Evolutionary conservation across 2,888 invertebrate genomes (phyloP).

Genomic region (Pollenia amentaria): DNA sequence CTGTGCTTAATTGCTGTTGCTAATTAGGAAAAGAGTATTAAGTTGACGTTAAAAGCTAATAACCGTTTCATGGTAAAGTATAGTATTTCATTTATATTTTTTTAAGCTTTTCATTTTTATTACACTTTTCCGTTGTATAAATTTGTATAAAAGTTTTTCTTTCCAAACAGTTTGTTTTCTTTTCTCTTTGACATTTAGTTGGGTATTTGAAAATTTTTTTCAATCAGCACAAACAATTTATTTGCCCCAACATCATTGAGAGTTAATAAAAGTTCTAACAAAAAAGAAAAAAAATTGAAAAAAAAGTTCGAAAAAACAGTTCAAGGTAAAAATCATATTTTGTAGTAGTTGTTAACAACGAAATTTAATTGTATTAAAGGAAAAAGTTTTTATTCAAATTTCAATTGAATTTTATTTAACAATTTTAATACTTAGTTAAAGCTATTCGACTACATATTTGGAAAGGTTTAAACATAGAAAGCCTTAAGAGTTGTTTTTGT

Average conservation of each 20-base stretch:
- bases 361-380: background rate
- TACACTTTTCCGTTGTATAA: background rate
- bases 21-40: background rate
- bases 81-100: background rate
- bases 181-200: slow-evolving; percentile 4
- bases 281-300: too few species aligned
- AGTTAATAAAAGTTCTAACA: background rate
- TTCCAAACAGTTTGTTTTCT: too few species aligned
- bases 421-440: background rate
- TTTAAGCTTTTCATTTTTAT: too few species aligned
- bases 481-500: too few species aligned
- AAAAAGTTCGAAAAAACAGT: background rate
- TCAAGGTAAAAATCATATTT: slow-evolving; percentile 17
- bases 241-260: background rate
- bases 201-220: background rate
- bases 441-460: too few species aligned
- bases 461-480: too few species aligned
- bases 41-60: slow-evolving; percentile 8
- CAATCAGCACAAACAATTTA: background rate
- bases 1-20: background rate
- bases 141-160: too few species aligned
- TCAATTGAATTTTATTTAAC: background rate
- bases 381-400: background rate
- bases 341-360: background rate
- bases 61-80: background rate